phyloP scores from a whole-genome alignment of 2,113 vertebrate species.

The Oceanites oceanicus region DNA sequence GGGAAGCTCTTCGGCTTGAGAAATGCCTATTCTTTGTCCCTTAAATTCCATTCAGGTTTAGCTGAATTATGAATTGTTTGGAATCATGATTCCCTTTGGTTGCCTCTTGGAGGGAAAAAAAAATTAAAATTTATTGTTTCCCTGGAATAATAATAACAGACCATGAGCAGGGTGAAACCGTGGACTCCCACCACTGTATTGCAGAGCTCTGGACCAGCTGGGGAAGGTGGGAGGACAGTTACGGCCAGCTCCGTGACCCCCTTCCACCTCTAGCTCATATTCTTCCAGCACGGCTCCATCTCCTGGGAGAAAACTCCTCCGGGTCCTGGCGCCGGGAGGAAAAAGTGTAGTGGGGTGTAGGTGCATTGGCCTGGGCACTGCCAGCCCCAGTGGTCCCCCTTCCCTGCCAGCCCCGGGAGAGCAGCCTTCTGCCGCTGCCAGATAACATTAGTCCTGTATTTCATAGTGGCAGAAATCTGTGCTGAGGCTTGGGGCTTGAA shows the following conservation, averaged over 20 bases:
- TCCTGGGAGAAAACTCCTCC: background rate
- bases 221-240: background rate
- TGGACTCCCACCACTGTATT: background rate
- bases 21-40: constrained; percentile 67
- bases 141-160: background rate
- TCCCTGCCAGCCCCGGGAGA: background rate
- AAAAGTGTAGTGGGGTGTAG: background rate
- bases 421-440: constrained; percentile 62
- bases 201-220: background rate
- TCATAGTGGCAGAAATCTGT: constrained; percentile 58
- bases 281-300: background rate
- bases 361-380: background rate
- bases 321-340: background rate
- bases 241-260: background rate
- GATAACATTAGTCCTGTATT: constrained; percentile 54
- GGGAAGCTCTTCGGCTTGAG: constrained; percentile 35
- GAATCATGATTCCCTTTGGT: background rate
- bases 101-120: background rate
- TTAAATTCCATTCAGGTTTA: constrained; percentile 69
- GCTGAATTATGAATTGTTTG: constrained; percentile 59
- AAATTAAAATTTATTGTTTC: constrained; percentile 13
- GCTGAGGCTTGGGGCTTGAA: constrained; percentile 52
- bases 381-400: background rate
- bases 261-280: background rate
- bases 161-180: background rate